Evolutionary conservation across 2,797 vertebrate genomes (phyloP), one percentile per base, ranked within the genome.

Genomic region (Mus minutoides): DNA sequence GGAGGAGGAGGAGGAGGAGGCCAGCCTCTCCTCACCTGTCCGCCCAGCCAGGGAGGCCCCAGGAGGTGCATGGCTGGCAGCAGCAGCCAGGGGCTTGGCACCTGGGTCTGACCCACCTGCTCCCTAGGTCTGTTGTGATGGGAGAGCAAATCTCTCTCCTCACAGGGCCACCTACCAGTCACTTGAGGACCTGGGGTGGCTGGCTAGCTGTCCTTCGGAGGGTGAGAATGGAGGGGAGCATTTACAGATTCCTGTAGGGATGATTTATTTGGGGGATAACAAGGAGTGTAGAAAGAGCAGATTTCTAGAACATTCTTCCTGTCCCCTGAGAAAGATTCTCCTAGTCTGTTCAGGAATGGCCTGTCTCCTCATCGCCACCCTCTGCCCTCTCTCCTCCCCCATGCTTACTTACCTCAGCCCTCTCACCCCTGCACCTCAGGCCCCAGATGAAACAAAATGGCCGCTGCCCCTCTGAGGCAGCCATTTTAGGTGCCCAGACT

Each of bases 401-500:
- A 13, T 31, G 34, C 49, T 24, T 14, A n/a, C 67, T n/a, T 90
- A 64, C 82, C 60, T 60, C 54, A 17, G 37, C n/a, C 64, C 60
- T 82, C 79, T 91, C 86, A 75, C 80, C 95, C 78, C 69, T 79
- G 82, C 77, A 80, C 97, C 86, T 84, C 71, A 88, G 87, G 93
- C 34, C 92, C 78, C 19, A 90, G 93, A 14, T 76, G 52, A 91
- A 88, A 95, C 96, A 97, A 98, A 97, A 98, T 98, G 97, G 97
- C 97, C 0, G 96, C 96, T 95, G 83, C 95, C 97, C 97, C 97
- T 97, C 86, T 13, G 79, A 95, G 94, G 96, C 97, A 96, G 97
- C 97, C 97, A 97, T 97, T 94, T 98, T 97, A 97, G 95, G 97
- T 96, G 97, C 97, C 97, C 94, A 93, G 96, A 82, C 96, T 78